Evolutionary conservation across 1,140 invertebrate species (phyloP).

Genomic region (Tribolium madens): DNA sequence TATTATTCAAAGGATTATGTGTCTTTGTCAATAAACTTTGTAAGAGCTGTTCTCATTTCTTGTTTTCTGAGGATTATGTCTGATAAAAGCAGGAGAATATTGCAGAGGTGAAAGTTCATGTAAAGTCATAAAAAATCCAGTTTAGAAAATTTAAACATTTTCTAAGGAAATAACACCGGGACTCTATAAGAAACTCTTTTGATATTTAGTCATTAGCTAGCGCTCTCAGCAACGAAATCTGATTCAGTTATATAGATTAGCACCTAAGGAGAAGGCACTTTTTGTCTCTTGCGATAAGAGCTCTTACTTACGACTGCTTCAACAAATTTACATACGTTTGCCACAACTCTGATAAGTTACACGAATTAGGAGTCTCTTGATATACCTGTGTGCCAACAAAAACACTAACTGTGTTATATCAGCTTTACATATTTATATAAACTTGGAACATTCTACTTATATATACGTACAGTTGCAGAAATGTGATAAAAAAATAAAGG

Average conservation of each 20-base stretch:
- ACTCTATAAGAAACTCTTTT: constrained; percentile 5
- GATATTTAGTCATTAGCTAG: constrained; percentile 19
- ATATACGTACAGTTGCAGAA: not conserved
- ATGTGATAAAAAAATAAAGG: too few species aligned
- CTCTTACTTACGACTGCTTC: constrained; percentile 21
- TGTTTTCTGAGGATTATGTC: constrained; percentile 14
- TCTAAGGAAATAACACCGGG: not conserved
- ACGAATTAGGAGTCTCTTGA: constrained; percentile 30
- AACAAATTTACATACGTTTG: constrained; percentile 35
- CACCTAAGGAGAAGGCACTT: constrained; percentile 15
- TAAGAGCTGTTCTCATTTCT: constrained; percentile 8
- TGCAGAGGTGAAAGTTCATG: constrained; percentile 1
- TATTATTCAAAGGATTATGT: not conserved
- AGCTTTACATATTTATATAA: constrained; percentile 14
- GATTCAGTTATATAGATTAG: constrained; percentile 26
- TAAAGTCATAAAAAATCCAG: constrained; percentile 10
- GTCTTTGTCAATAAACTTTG: constrained; percentile 9
- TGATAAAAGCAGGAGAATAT: not conserved
- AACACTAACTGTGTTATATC: constrained; percentile 3
- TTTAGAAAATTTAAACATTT: not conserved
- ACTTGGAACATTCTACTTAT: not conserved
- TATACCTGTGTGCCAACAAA: constrained; percentile 21
- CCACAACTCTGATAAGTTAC: constrained; percentile 31
- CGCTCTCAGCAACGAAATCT: not conserved
- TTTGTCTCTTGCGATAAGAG: constrained; percentile 18